Base-by-base conservation (phyloP, 2,888 invertebrate genomes). In the Cheilosia impressa region DNA sequence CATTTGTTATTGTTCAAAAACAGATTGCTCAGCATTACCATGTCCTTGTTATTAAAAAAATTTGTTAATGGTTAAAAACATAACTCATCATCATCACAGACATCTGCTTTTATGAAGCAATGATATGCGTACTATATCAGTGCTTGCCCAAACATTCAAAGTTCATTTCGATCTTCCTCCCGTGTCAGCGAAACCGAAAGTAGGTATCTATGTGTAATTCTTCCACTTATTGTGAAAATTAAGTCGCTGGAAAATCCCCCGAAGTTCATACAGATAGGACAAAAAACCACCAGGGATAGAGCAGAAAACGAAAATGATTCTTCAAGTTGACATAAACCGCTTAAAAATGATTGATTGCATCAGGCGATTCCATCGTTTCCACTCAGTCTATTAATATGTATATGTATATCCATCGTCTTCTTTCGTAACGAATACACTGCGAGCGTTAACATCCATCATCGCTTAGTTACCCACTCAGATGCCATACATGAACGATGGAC, bases 341-440 rank as follows among this genome's bases (percentile, higher is more conserved):
- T 84, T 84, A 79, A 84, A 79, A 84, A 80, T 84, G 84, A 84
- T 84, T 84, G 84, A 84, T 84, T 84, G 75, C 65, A 79, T 75
- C 65, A 75, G 75, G 79, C 55, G 69, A 65, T 79, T 71, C 62
- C 79, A 50, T 80, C 79, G 60, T 57, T 63, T 71, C 38, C 66
- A 55, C 66, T 47, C 27, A 66, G 75, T 75, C 83, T 76, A 80
- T 65, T 76, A 60, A 76, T 63, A 47, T 69, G 43, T 45, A 76
- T 63, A 47, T 69, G 43, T 45, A 45, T 47, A 19, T 69, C 34
- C 38, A 60, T 68, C 57, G 63, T 65, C 60, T 34, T 43, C 50
- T 2, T 43, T 66, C 6, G n/a, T 2, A 45, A 34, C 53, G 47
- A 68, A 69, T 45, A 47, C 24, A 17, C 73, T 50, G 60, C 47